A percentile compares a stretch with the other conserved stretches of the same genome.
These are phyloP conservation scores for Penaeus vannamei DNA, from an alignment of 1,140 invertebrate genomes.

Conservation along the genomic window DNA sequence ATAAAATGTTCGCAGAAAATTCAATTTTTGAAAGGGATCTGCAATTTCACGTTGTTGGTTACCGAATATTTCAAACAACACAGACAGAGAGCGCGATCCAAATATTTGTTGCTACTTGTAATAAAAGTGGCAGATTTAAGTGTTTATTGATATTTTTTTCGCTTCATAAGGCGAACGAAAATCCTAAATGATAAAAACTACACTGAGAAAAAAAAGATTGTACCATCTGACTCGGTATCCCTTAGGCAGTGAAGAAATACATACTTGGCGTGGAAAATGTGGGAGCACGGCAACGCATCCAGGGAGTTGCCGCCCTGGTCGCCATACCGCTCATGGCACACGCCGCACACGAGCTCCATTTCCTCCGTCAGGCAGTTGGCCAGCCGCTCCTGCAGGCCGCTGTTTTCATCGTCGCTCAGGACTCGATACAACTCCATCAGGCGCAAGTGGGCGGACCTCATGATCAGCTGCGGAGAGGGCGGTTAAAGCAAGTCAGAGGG, in stretches of 20 bases:
- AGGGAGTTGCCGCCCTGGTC: conserved; percentile 79
- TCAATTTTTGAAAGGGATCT: too few relatives aligned
- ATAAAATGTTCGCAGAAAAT: too few relatives aligned
- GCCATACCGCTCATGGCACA: conserved; percentile 83
- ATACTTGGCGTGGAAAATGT: conserved; percentile 87
- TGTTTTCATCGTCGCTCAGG: conserved; percentile 85
- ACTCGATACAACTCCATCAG: conserved; percentile 84
- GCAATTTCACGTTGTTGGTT: too few relatives aligned
- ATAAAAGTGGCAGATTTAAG: too few relatives aligned
- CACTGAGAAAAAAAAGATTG: neutral
- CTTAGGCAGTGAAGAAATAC: neutral
- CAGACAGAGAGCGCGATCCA: too few relatives aligned
- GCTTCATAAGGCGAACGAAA: too few relatives aligned
- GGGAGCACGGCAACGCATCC: conserved; percentile 86
- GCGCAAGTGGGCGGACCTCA: conserved; percentile 82
- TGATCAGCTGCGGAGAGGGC: conserved; percentile 77
- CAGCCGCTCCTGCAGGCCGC: conserved; percentile 80
- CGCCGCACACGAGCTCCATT: conserved; percentile 82
- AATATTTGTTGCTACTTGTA: too few relatives aligned
- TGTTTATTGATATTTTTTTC: too few relatives aligned
- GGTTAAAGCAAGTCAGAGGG: neutral
- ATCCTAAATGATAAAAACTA: neutral
- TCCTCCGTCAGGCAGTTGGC: conserved; percentile 81
- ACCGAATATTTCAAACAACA: too few relatives aligned
- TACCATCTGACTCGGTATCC: neutral